Conservation (phyloP, 2,113 vertebrate species). For the Engraulis encrasicolus region DNA sequence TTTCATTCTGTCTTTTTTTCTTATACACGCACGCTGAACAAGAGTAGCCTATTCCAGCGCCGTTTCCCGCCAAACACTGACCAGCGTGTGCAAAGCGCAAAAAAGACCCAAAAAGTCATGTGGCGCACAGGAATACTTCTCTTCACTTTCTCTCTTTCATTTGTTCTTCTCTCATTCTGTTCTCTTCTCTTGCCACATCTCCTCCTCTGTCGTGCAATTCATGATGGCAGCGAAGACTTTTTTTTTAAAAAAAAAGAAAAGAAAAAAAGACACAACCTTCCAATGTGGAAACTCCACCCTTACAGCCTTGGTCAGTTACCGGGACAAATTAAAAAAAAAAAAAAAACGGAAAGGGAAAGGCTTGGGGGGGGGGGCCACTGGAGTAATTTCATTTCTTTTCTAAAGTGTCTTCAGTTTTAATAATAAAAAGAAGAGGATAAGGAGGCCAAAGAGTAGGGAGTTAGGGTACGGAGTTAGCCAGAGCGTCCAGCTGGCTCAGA, state of each 20-base stretch:
- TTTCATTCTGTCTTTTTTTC: not conserved
- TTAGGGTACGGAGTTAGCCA: conserved; percentile 33
- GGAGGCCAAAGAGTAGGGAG: conserved; percentile 27
- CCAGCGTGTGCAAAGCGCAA: conserved; percentile 18
- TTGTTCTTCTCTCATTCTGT: too few relatives aligned
- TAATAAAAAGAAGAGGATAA: conserved; percentile 24
- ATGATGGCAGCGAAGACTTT: not conserved
- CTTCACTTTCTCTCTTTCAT: not conserved
- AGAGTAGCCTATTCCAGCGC: not conserved
- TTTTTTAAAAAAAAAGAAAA: too few relatives aligned
- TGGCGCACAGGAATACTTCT: not conserved
- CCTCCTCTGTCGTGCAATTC: not conserved
- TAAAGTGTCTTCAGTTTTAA: conserved; percentile 44
- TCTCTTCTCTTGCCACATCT: not conserved
- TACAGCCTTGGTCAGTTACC: conserved; percentile 29
- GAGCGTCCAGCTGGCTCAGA: conserved; percentile 48
- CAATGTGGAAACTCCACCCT: not conserved
- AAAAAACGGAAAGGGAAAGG: not conserved
- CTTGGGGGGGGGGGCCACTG: conserved; percentile 31
- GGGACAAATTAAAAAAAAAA: conserved; percentile 29
- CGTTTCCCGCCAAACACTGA: not conserved
- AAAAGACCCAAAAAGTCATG: conserved; percentile 7
- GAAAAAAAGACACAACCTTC: not conserved
- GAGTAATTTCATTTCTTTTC: conserved; percentile 50
- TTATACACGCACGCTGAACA: not conserved